Percentiles rank a stretch among this genome's conserved stretches.
Evolutionary conservation across 2,797 vertebrate genomes (phyloP).

Genomic region (Trachurus trachurus): DNA sequence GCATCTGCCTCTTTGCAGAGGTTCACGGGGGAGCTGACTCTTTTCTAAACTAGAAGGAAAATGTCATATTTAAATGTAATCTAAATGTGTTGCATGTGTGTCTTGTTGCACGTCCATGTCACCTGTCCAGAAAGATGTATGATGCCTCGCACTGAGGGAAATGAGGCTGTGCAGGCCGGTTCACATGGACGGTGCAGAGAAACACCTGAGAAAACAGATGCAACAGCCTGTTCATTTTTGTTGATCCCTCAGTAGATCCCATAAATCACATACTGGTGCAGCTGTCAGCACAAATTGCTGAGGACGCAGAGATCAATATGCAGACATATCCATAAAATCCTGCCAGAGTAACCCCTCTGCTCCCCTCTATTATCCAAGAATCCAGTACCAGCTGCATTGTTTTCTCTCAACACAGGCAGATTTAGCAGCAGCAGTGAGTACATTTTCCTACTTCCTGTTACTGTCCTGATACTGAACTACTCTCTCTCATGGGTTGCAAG

Average conservation of each 20-base stretch:
- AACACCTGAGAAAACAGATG: conserved; percentile 49
- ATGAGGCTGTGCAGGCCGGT: conserved; percentile 58
- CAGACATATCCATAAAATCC: conserved; percentile 51
- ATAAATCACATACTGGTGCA: conserved; percentile 69
- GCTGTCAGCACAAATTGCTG: conserved; percentile 60
- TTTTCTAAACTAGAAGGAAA: background rate
- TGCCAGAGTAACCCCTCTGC: conserved; percentile 23
- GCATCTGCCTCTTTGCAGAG: background rate
- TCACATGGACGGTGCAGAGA: conserved; percentile 15
- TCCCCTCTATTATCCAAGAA: conserved; percentile 17
- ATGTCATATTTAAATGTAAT: background rate
- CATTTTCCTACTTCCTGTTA: conserved; percentile 27
- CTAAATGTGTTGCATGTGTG: conserved; percentile 1
- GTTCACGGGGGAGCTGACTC: background rate
- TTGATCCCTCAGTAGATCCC: conserved; percentile 54
- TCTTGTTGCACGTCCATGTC: conserved; percentile 32
- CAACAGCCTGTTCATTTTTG: conserved; percentile 41
- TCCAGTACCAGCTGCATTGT: background rate
- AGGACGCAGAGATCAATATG: conserved; percentile 66
- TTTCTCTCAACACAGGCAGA: conserved; percentile 14
- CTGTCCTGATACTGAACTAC: conserved; percentile 18
- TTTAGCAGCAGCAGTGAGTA: conserved; percentile 19
- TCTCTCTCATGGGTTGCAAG: conserved; percentile 20
- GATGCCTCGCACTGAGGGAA: conserved; percentile 42
- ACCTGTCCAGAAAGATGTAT: conserved; percentile 58